Conservation (phyloP, 2,113 vertebrate genomes). For the Tamias sibiricus region DNA sequence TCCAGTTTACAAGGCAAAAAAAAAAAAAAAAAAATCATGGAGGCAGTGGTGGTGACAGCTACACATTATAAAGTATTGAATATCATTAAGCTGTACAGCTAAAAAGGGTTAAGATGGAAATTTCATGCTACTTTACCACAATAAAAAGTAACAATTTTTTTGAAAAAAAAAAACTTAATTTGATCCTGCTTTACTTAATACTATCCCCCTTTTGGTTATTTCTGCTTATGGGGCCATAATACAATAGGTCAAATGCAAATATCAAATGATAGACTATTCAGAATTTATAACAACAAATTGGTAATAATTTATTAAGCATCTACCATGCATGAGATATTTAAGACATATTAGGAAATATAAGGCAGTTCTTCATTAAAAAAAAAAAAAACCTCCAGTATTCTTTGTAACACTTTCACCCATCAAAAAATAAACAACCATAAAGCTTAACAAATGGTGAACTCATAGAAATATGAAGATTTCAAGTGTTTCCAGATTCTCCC, state of each 20-base stretch:
- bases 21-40: neutral
- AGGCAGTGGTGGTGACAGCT: neutral
- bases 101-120: neutral
- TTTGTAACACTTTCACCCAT: neutral
- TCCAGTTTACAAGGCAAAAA: neutral
- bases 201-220: neutral
- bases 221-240: neutral
- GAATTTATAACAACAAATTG: conserved; percentile 1
- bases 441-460: neutral
- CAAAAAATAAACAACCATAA: neutral
- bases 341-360: conserved; percentile 31
- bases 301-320: neutral
- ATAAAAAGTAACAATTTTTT: neutral
- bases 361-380: neutral
- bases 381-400: neutral
- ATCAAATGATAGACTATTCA: neutral
- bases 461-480: neutral
- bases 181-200: neutral
- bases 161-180: neutral
- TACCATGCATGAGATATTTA: neutral
- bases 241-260: neutral
- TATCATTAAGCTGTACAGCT: neutral
- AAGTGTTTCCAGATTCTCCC: neutral
- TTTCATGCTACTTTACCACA: neutral
- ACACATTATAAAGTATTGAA: neutral